Base-by-base conservation (phyloP, 2,113 vertebrate species). In the Rhinoptilus africanus region DNA sequence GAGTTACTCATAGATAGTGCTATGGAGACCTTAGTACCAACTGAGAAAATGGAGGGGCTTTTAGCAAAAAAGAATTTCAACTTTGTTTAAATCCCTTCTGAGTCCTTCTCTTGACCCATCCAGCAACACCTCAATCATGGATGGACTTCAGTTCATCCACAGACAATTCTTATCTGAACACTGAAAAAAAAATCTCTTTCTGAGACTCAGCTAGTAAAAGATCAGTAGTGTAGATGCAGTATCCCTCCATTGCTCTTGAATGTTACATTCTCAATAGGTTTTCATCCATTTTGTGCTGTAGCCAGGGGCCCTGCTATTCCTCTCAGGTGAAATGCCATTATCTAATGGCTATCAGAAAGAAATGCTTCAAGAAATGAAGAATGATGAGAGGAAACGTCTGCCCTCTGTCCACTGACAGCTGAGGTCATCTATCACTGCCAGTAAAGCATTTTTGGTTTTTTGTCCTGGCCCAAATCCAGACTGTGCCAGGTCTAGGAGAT, bases 371-470 rank as follows among this genome's bases (percentile, higher is more conserved):
- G 89, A 94, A 94, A 95, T 96, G 39, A 67, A 69, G 80, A 93
- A 85, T 53, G 6, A 96, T 89, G 57, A 79, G 78, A 83, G 71
- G 66, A 94, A 91, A 94, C 92, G 27, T 80, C 53, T 95, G 48
- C 53, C 66, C 43, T 82, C 53, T 79, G 35, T 80, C 51, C 85
- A 93, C 57, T 76, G 92, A 93, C 89, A 94, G 74, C 28, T 76
- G 78, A 94, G 47, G 62, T 94, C 47, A 96, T 95, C 66, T 89
- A 60, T 96, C 93, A 95, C 69, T 96, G 91, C 91, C 94, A 96
- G 93, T 87, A 94, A 96, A 87, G 48, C 39, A 47, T 68, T 91
- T 95, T 68, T 89, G 43, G 28, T 72, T 75, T 71, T 91, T 27
- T 64, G 23, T 69, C 57, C 71, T 96, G 96, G 96, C 77, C 77